These are phyloP conservation scores for Cryptocephalus moraei DNA, from an alignment of 2,888 invertebrate genomes.

Conservation along the genomic window DNA sequence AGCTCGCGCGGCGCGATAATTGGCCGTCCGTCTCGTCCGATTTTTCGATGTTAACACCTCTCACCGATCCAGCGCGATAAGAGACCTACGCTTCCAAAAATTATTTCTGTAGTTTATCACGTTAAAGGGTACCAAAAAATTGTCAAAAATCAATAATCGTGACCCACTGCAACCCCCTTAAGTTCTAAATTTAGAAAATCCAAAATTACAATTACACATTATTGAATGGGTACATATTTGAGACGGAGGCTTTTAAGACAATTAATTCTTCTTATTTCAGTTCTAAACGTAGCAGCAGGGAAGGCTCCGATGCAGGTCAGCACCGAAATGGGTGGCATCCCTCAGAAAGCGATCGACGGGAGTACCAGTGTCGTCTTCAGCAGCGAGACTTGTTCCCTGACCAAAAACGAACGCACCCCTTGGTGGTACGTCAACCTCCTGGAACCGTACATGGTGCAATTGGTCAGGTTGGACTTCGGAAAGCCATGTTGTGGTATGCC, in stretches of 20 bases:
- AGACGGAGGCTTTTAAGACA: neutral
- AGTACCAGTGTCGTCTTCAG: conserved; percentile 76
- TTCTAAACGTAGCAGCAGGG: conserved; percentile 86
- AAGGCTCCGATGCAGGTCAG: conserved; percentile 93
- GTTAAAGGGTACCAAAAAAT: no score
- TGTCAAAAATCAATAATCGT: no score
- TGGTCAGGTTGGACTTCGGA: conserved; percentile 83
- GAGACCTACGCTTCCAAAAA: no score
- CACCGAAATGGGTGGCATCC: conserved; percentile 71
- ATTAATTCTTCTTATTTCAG: conserved; percentile 42
- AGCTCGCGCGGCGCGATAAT: no score
- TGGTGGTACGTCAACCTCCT: conserved; percentile 95
- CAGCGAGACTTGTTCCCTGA: conserved; percentile 78
- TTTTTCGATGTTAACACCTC: no score
- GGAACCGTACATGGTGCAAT: conserved; percentile 91
- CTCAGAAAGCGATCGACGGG: conserved; percentile 85
- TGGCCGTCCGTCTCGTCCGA: no score
- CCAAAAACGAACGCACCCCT: conserved; percentile 71
- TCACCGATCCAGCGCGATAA: no score
- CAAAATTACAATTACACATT: no score
- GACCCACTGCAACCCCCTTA: no score
- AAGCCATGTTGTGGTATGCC: conserved; percentile 82
- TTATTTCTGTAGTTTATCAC: no score
- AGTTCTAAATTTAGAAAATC: no score
- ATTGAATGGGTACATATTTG: neutral